Percentiles rank a stretch among this genome's conserved stretches.
These are phyloP conservation scores for Neotoma lepida DNA, from an alignment of 2,113 vertebrate genomes.

Conservation along the genomic window DNA sequence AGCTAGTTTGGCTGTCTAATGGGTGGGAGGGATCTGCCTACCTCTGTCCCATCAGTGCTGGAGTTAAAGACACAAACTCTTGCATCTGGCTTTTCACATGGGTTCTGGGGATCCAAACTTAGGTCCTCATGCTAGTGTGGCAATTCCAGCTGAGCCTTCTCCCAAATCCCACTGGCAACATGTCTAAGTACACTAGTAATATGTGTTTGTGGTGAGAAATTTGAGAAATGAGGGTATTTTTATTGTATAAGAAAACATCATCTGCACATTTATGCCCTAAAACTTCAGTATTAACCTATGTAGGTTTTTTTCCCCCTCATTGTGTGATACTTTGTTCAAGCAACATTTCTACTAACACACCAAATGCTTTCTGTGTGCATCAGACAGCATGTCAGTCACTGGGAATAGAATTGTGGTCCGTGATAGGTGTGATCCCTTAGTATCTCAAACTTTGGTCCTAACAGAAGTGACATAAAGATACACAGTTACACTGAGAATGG, in stretches of 20 bases:
- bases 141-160: too few species aligned
- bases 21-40: neutral
- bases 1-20: neutral
- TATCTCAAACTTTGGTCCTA: too few species aligned
- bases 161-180: neutral
- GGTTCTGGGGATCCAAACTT: too few species aligned
- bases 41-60: neutral
- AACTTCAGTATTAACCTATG: neutral
- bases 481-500: neutral
- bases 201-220: neutral
- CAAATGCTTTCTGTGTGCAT: neutral
- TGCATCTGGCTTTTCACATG: neutral
- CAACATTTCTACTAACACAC: conserved; percentile 1
- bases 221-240: conserved; percentile 3
- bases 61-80: neutral
- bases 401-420: neutral
- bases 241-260: neutral
- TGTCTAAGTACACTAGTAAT: conserved; percentile 8
- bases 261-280: neutral
- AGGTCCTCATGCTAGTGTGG: too few species aligned
- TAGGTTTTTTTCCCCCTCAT: neutral
- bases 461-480: conserved; percentile 3
- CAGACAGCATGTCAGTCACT: neutral
- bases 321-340: conserved; percentile 23
- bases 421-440: neutral